Evolutionary conservation across 2,113 vertebrate species (phyloP).

Genomic region (Menidia beryllina): DNA sequence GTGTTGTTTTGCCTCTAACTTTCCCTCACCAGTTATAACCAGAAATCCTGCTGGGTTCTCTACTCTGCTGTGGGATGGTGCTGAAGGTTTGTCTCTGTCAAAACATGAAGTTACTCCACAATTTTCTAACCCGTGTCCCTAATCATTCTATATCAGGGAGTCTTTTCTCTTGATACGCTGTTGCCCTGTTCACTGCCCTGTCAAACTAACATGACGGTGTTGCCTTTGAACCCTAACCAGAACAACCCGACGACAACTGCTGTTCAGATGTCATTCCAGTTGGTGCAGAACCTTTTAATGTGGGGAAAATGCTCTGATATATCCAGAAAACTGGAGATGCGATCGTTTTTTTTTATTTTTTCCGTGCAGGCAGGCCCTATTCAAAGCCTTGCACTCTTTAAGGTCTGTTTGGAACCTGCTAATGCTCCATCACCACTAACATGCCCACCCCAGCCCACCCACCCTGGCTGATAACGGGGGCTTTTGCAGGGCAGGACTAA

Average conservation of each 20-base stretch:
- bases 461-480: slow-evolving; percentile 70
- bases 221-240: neutral
- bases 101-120: no score
- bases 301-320: neutral
- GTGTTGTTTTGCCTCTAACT: no score
- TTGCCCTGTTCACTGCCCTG: slow-evolving; percentile 1
- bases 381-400: slow-evolving; percentile 26
- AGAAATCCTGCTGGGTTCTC: neutral
- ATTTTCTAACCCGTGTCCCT: no score
- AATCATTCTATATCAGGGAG: neutral
- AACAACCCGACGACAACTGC: no score
- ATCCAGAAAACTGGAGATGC: neutral
- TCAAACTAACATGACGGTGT: neutral
- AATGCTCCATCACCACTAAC: slow-evolving; percentile 33
- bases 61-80: no score
- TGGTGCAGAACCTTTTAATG: neutral
- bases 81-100: no score
- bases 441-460: slow-evolving; percentile 50
- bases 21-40: no score
- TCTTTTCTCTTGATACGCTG: no score
- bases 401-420: slow-evolving; percentile 27
- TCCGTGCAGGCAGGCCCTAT: slow-evolving; percentile 7
- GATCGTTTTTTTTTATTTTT: neutral
- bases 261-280: neutral
- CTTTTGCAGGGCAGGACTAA: slow-evolving; percentile 61